Base-by-base conservation (phyloP, 2,888 invertebrate species). In the Drosophila tripunctata region DNA sequence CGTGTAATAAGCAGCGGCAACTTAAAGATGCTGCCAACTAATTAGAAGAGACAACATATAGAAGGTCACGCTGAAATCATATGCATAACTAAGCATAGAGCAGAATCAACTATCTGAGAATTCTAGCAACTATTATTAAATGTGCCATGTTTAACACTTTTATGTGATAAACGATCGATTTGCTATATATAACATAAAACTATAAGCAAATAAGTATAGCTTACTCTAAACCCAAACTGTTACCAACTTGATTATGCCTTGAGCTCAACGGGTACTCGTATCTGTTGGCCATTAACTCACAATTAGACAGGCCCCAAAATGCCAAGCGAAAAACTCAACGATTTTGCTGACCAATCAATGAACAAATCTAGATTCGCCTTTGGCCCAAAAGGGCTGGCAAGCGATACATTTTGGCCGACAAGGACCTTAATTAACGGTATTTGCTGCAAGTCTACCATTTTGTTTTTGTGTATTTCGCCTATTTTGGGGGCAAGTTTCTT, bases 311-410 rank as follows among this genome's bases (percentile, higher is more conserved):
- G 51, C 51, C 27, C 10, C 33, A 21, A 58, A 72, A 50, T 15
- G 50, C 45, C 65, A 48, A 60, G 65, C 43, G 12, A 15, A 51
- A 62, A 77, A 71, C 67, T 74, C 60, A 75, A 45, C 80, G 86
- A 80, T 80, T 80, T 76, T 41, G 15, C 17, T 61, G 66, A 86
- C 86, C 86, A 79, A 86, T 80, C 86, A 75, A 65, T 45, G 30
- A 48, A 21, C 12, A 43, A 66, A n/a, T 21, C 41, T 36, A 54
- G 54, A 6, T 33, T 43, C 17, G 35, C 19, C 14, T 10, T 21
- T 47, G 21, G 64, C 36, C 17, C 45, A 27, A 8, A 15, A 47
- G 41, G 22, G 21, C 6, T 43, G 38, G 45, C n/a, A 8, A 19
- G 17, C 12, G 52, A 12, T 57, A 6, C n/a, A 56, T 44, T 45